Evolutionary conservation across 2,888 invertebrate genomes (phyloP).

Genomic region (Ditylenchus weischeri): DNA sequence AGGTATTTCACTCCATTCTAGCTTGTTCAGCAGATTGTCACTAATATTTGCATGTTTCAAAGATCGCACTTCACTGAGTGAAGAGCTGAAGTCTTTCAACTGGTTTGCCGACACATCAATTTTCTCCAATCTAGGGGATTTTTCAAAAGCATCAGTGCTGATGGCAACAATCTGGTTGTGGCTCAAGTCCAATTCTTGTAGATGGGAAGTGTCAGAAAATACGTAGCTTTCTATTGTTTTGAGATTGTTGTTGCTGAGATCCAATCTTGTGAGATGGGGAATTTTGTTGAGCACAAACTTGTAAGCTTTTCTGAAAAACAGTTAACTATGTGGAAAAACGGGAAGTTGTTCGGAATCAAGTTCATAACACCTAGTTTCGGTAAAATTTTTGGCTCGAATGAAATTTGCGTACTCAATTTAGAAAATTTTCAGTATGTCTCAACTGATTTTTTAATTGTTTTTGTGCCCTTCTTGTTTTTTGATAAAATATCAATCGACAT

Average conservation of each 20-base stretch:
- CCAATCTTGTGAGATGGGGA: slow-evolving; percentile 38
- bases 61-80: slow-evolving; percentile 80
- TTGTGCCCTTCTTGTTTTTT: too few species aligned
- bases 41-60: slow-evolving; percentile 66
- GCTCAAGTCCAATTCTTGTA: slow-evolving; percentile 42
- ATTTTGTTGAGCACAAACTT: slow-evolving; percentile 50
- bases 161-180: slow-evolving; percentile 43
- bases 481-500: too few species aligned
- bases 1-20: slow-evolving; percentile 40
- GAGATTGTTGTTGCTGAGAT: slow-evolving; percentile 44
- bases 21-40: slow-evolving; percentile 27
- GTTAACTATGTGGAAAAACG: background rate
- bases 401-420: too few species aligned
- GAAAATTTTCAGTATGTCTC: too few species aligned
- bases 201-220: slow-evolving; percentile 46
- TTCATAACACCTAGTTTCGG: too few species aligned
- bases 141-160: slow-evolving; percentile 47
- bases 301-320: slow-evolving; percentile 38
- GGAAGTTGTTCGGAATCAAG: too few species aligned
- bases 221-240: slow-evolving; percentile 43
- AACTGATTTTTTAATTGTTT: too few species aligned
- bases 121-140: slow-evolving; percentile 42
- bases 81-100: slow-evolving; percentile 69
- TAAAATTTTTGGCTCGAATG: too few species aligned
- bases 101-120: slow-evolving; percentile 47